Base-by-base conservation (phyloP, 2,113 vertebrate genomes). In the Pseudorhombus dupliciocellatus region DNA sequence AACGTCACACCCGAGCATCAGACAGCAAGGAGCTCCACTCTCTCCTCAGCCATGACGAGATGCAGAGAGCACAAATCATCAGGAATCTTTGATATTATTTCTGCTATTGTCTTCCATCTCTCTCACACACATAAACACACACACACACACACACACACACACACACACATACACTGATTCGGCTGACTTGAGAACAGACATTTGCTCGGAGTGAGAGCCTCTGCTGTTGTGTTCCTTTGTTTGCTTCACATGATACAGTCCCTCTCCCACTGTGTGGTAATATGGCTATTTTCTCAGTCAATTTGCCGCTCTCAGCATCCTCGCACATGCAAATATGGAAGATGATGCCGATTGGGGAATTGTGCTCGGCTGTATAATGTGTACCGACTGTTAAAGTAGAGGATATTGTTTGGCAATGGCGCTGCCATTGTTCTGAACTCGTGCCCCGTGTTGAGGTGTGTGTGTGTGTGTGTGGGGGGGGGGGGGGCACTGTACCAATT, bases 251-350 rank as follows among this genome's bases (percentile, higher is more conserved):
- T 87, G 83, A 88, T 90, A 88, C 79, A 75, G 73, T 90, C 84
- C 79, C 81, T 84, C 92, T 89, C 92, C 92, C 81, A 91, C 92
- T 92, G 92, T 84, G 92, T 86, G 78, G 83, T 92, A 92, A 93
- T 92, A 92, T 92, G 91, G 84, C 91, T 91, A 93, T 93, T 93
- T 92, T 89, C 90, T 92, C 91, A 93, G 87, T 91, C 92, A 92
- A 93, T 94, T 93, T 93, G 89, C 91, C 76, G 52, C 90, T 92
- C 89, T 84, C 92, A 91, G 92, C 91, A 91, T 92, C 91, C 84
- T 42, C 86, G 84, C 88, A 87, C 88, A 92, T 91, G 91, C 89
- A 92, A 87, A 93, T 91, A 91, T 90, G 82, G 81, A 65, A 86
- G 80, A 87, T 84, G 86, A 88, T 86, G 75, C 75, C 67, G 73